Base-by-base conservation (phyloP, 2,113 vertebrate genomes). In the Gymnarchus niloticus region DNA sequence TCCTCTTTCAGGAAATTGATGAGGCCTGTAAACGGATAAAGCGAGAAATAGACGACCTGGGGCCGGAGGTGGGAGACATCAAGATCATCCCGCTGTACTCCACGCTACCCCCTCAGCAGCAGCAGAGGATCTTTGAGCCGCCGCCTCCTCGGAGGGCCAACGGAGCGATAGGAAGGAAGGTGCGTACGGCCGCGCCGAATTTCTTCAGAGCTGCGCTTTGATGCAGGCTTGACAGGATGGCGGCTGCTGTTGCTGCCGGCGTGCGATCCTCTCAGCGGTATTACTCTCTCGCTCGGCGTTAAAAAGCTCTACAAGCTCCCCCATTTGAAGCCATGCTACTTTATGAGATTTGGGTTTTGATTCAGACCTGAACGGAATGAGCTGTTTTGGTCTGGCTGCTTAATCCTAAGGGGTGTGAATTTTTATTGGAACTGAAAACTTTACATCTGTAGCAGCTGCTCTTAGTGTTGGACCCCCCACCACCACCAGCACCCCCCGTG, bases 1-100 rank as follows among this genome's bases (percentile, higher is more conserved):
- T 85, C 9, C 91, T 90, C 92, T 93, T 81, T 21, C 89, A 99
- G 98, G 97, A 99, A 94, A 98, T 99, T 85, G 97, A 99, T 88
- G 97, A 99, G 93, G 97, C 98, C 73, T 99, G 97, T 92, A 99
- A 99, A 91, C 95, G 97, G 89, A 99, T 99, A 95, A 99, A 98
- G 91, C 94, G 97, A 56, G 97, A 99, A 92, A 96, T 99, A 23
- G 98, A 99, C 89, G 97, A 99, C 89, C 94, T 98, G 88, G 97
- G 98, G 12, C 97, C 96, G 6, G 97, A 99, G 89, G 98, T 98
- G 86, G 97, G 97, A 9, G 97, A 99, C 89, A 98, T 99, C 91
- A 99, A 99, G 94, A 98, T 98, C 94, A 99, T 99, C 94, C 97
- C 97, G 0, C 92, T 99, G 73, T 99, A 99, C 91, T 99, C 97